Conservation (phyloP, 2,888 invertebrate species). For the Chrysolina americana region DNA sequence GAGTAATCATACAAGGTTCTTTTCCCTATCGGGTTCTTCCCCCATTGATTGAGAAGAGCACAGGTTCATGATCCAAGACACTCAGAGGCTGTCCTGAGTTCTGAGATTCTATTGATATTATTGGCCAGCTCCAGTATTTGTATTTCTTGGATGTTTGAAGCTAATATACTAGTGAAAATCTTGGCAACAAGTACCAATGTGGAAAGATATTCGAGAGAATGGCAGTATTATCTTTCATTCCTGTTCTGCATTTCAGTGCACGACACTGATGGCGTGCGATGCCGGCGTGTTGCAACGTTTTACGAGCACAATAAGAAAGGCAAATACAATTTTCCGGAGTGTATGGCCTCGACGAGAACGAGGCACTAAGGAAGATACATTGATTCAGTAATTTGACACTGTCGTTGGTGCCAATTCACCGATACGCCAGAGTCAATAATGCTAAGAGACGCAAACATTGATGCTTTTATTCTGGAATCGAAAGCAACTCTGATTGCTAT, state of each 20-base stretch:
- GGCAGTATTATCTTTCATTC: neutral
- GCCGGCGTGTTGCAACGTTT: conserved; percentile 40
- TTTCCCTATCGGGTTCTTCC: too few species aligned
- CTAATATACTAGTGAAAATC: too few species aligned
- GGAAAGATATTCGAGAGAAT: too few species aligned
- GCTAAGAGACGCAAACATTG: conserved; percentile 33
- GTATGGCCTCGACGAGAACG: conserved; percentile 46
- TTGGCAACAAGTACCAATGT: too few species aligned
- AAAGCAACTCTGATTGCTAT: conserved; percentile 23
- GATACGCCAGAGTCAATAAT: conserved; percentile 38
- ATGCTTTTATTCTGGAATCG: conserved; percentile 38
- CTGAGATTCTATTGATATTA: too few species aligned
- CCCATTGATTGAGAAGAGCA: too few species aligned
- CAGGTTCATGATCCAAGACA: too few species aligned
- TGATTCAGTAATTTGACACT: conserved; percentile 59
- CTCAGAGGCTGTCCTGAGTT: too few species aligned
- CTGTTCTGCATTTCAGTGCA: neutral
- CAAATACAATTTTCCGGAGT: conserved; percentile 69
- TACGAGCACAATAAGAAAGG: conserved; percentile 64
- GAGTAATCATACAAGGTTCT: too few species aligned
- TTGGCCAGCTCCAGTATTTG: too few species aligned
- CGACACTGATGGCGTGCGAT: conserved; percentile 27
- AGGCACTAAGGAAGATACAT: conserved; percentile 56
- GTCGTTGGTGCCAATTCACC: conserved; percentile 44
- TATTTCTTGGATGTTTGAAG: too few species aligned